These are phyloP conservation scores for Agelaius phoeniceus DNA, from an alignment of 2,113 vertebrate species.

Conservation along the genomic window DNA sequence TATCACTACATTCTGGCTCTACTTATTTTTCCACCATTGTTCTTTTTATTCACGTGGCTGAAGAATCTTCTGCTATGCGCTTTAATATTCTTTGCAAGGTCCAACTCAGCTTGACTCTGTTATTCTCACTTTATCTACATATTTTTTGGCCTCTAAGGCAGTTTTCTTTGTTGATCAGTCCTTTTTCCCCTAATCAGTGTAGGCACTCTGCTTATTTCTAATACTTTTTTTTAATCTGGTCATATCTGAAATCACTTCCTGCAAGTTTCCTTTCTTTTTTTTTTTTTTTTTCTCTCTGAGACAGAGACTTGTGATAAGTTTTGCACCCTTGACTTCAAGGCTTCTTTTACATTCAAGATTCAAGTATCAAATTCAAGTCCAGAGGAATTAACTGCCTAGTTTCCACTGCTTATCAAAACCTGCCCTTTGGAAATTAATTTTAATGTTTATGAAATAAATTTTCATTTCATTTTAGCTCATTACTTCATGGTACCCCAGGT, in stretches of 20 bases:
- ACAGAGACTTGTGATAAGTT: background rate
- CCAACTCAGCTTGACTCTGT: conserved; percentile 38
- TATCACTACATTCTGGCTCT: background rate
- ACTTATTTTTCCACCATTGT: background rate
- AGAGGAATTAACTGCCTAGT: background rate
- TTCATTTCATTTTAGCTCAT: background rate
- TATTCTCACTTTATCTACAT: conserved; percentile 33
- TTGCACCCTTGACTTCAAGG: background rate
- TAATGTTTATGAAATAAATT: background rate
- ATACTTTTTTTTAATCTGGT: background rate
- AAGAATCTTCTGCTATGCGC: conserved; percentile 9
- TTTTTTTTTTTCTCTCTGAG: background rate
- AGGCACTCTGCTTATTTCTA: conserved; percentile 39
- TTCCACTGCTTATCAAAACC: background rate
- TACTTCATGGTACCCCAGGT: background rate
- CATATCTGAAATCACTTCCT: conserved; percentile 9
- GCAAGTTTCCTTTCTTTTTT: background rate
- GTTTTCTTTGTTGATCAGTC: conserved; percentile 40
- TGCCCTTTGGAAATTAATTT: background rate
- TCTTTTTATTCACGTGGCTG: background rate
- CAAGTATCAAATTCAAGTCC: background rate
- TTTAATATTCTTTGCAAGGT: conserved; percentile 48
- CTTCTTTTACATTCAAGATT: background rate
- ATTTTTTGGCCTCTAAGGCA: conserved; percentile 12
- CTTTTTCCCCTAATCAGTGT: background rate